Evolutionary conservation across 2,797 vertebrate species (phyloP), one percentile per base, ranked within the genome.

Genomic region (Apogon hyalosoma): DNA sequence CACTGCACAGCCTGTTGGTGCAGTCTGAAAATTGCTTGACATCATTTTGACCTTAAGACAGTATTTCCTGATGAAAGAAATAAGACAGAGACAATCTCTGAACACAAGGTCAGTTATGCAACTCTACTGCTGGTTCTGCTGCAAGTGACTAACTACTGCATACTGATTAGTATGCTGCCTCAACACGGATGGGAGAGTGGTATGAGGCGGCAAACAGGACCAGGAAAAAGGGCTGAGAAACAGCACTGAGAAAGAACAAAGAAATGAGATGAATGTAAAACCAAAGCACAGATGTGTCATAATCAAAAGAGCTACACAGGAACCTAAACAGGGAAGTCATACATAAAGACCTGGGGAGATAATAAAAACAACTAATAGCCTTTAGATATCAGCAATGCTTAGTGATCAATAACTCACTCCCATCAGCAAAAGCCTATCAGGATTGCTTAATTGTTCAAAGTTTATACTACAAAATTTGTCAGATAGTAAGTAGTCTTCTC

Each of bases 81-180:
- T 61, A 38, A 47, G 69, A 63, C 40, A 57, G 11, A 65, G 42
- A 64, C 52, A 74, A 55, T 84, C 77, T 69, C 76, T 77, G 47
- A 89, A 92, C 87, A 89, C 93, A 95, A 94, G 91, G 93, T 94
- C 93, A 88, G 94, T 97, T 97, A 97, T 79, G 90, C 91, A 97
- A 96, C 89, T 88, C 87, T 73, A 88, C 92, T 92, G 92, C 93
- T 95, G 93, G 92, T 92, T 92, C 85, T 88, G 90, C 95, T 95
- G 95, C 93, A 95, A 95, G 92, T 93, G 93, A 90, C 90, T 92
- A 90, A 91, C 90, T 88, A 88, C 77, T 70, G 94, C 95, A 96
- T 95, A 95, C 93, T 92, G 92, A 96, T 95, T 86, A 96, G 93
- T 73, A 73, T 55, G 61, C 77, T 77, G 85, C 65, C 63, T 78